phyloP scores from a whole-genome alignment of 2,113 vertebrate genomes.

The Pandion haliaetus region DNA sequence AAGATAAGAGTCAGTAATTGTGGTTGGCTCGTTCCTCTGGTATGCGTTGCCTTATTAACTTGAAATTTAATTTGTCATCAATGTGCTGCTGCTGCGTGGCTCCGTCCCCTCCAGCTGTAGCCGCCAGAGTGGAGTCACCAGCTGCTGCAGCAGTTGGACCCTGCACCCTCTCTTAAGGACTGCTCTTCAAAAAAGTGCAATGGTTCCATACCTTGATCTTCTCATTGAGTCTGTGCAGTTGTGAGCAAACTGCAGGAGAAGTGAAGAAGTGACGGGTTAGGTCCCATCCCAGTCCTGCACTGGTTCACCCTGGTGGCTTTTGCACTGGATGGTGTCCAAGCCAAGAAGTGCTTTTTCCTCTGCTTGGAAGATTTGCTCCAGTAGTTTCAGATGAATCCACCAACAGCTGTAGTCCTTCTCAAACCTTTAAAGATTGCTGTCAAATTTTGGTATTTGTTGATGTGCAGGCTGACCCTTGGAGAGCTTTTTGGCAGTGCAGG shows the following conservation, averaged over 20 bases:
- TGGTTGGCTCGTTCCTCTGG: neutral
- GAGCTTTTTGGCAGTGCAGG: neutral
- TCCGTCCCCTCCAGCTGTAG: neutral
- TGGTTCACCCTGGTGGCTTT: neutral
- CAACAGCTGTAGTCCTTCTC: neutral
- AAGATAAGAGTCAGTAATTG: neutral
- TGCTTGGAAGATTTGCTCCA: neutral
- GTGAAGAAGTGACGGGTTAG: neutral
- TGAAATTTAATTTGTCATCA: neutral
- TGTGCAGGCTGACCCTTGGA: neutral
- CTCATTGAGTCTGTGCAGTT: neutral
- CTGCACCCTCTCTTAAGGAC: neutral
- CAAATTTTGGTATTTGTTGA: neutral
- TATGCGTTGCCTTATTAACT: neutral
- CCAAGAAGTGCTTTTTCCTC: neutral
- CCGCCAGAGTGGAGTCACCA: fast-evolving
- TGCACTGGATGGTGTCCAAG: neutral
- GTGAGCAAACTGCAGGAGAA: neutral
- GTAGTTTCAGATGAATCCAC: neutral
- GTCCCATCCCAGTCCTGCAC: neutral
- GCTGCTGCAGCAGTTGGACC: fast-evolving
- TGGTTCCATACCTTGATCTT: neutral
- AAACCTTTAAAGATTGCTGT: neutral
- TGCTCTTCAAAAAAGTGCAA: neutral
- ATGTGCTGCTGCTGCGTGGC: neutral